These are phyloP conservation scores for Climacteris rufus DNA, from an alignment of 2,113 vertebrate species.

Conservation along the genomic window DNA sequence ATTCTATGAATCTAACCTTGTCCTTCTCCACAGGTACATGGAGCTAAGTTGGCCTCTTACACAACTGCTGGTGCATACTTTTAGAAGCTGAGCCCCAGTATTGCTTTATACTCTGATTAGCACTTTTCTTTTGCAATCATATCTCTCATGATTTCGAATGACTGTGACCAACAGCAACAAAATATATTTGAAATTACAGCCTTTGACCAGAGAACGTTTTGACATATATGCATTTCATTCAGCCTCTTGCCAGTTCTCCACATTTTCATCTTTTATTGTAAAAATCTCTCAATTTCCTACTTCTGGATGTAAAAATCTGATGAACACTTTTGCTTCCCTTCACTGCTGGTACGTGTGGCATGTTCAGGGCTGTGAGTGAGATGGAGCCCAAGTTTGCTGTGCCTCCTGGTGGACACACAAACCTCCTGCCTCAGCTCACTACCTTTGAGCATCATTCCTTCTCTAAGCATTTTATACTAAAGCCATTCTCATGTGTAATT, in stretches of 20 bases:
- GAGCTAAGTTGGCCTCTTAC: background rate
- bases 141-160: background rate
- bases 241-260: background rate
- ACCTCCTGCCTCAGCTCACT: background rate
- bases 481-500: background rate
- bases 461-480: background rate
- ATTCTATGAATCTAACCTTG: background rate
- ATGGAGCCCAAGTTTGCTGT: background rate
- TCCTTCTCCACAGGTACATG: background rate
- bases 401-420: constrained; percentile 16
- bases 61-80: background rate
- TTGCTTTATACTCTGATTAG: background rate
- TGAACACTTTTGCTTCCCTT: background rate
- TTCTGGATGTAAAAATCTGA: background rate
- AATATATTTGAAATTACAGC: background rate
- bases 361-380: background rate
- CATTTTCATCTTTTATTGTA: background rate
- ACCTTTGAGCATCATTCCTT: background rate
- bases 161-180: background rate
- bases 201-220: background rate
- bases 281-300: background rate
- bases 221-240: background rate
- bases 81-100: background rate
- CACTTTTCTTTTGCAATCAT: background rate
- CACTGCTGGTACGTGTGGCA: fast-evolving